Percentiles rank a stretch among this genome's conserved stretches.
These are phyloP conservation scores for Hyles euphorbiae DNA, from an alignment of 1,140 invertebrate species.

Conservation along the genomic window DNA sequence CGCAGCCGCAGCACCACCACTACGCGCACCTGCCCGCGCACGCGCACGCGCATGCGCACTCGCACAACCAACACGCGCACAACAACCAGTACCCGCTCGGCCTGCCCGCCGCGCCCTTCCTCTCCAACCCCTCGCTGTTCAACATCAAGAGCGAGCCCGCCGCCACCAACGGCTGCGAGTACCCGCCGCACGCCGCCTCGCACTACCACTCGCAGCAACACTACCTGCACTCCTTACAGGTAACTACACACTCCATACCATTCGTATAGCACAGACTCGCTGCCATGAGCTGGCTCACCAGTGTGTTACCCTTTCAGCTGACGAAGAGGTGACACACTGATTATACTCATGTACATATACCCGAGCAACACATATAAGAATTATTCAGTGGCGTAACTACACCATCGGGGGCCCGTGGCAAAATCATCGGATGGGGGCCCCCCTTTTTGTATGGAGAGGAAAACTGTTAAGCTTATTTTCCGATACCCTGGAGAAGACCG, in stretches of 20 bases:
- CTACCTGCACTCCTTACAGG: constrained; percentile 61
- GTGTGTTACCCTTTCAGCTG: no score
- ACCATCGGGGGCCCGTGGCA: no score
- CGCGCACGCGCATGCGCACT: constrained; percentile 37
- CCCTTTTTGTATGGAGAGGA: no score
- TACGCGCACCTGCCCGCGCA: constrained; percentile 41
- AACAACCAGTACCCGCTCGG: constrained; percentile 41
- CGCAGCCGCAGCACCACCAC: constrained; percentile 28
- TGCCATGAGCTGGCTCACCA: no score
- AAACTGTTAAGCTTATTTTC: no score
- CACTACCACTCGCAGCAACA: constrained; percentile 66
- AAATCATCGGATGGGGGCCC: no score
- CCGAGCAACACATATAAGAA: no score
- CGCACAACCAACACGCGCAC: constrained; percentile 18
- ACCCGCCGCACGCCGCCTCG: constrained; percentile 38
- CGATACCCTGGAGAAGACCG: no score
- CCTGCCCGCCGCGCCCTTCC: constrained; percentile 41
- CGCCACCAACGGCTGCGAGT: constrained; percentile 51
- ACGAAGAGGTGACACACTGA: no score
- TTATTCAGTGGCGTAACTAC: no score
- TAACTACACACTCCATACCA: constrained; percentile 7
- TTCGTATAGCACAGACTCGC: no score
- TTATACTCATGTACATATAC: no score
- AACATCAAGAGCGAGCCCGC: constrained; percentile 73
- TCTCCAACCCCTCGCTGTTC: constrained; percentile 58